Evolutionary conservation across 2,888 invertebrate genomes (phyloP).

Genomic region (Automeris io): DNA sequence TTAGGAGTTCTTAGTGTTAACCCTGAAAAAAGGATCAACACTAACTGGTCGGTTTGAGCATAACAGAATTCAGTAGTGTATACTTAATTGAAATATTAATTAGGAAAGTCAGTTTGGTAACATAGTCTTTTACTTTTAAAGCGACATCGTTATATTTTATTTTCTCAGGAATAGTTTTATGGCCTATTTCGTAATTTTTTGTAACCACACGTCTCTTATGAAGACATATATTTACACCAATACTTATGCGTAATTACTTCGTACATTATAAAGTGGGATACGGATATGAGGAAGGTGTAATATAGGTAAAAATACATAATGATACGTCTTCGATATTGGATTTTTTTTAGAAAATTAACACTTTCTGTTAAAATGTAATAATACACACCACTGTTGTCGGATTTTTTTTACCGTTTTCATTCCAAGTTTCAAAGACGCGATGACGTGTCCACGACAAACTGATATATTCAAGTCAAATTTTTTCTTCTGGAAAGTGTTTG

Average conservation of each 20-base stretch:
- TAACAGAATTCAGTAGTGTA: slow-evolving; percentile 38
- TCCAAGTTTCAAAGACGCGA: slow-evolving; percentile 5
- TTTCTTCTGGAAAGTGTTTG: slow-evolving; percentile 40
- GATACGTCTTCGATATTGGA: slow-evolving; percentile 17
- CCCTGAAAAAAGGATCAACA: slow-evolving; percentile 23
- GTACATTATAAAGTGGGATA: slow-evolving; percentile 18
- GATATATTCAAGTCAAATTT: slow-evolving; percentile 40
- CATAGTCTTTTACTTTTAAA: slow-evolving; percentile 14
- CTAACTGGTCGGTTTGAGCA: slow-evolving; percentile 30
- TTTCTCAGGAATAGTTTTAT: not conserved
- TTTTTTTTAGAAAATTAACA: slow-evolving; percentile 23
- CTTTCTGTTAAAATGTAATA: slow-evolving; percentile 17
- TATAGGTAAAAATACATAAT: slow-evolving; percentile 30
- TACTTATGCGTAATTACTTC: slow-evolving; percentile 20
- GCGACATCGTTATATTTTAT: not conserved
- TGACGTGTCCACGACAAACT: slow-evolving; percentile 25
- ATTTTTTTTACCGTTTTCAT: not conserved
- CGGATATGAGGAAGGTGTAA: slow-evolving; percentile 25
- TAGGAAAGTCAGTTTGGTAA: slow-evolving; percentile 28
- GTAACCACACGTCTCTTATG: not conserved
- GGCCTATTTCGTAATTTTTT: not conserved
- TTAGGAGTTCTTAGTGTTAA: slow-evolving; percentile 14
- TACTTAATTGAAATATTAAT: slow-evolving; percentile 68
- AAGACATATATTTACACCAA: not conserved
- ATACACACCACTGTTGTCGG: not conserved